Evolutionary conservation across 64 coral and sea anemone genomes (phyloP), one percentile per base, ranked within the genome.

Genomic region (Porites lutea): DNA sequence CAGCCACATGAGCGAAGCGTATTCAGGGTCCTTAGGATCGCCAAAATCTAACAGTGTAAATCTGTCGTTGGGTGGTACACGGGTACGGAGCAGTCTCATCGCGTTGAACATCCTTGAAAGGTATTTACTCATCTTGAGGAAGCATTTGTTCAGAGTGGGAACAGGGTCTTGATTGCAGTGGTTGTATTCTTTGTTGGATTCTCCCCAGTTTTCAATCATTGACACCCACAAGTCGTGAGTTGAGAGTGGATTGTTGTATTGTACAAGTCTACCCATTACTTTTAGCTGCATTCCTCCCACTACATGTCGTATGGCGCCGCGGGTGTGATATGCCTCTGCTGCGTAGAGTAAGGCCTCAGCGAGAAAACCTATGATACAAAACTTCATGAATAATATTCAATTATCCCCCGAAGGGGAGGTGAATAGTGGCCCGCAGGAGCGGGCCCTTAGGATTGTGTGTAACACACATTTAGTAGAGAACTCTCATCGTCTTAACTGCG

Each of bases 201-300:
- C 92, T 10, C 86, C 92, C 92, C 92, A 94, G 78, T 94, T 94
- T 66, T 94, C 92, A 66, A 94, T 89, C 78, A 94, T 94, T n/a
- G 92, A 89, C 64, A 85, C 92, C 92, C 95, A 96, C 18, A 89
- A 23, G 80, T 96, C 95, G 21, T 57, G 83, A 14, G 50, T 88
- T 72, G 90, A 45, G 7, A 92, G 77, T 19, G 46, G 43, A 19
- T 9, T 73, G 6, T 19, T 27, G 74, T 65, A 48, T 19, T 82
- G 13, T 4, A 37, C 12, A 7, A 8, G 21, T 15, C 12, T 5
- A 21, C 46, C 75, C 5, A 47, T 44, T 16, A 19, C 4, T 46
- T 77, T 44, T 61, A 92, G 92, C 68, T 92, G 90, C 12, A 81
- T 86, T 0, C 55, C 84, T 4, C 90, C 90, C 53, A 96, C 94